phyloP scores from a whole-genome alignment of 1,140 invertebrate genomes.

The Hycleus cichorii region DNA sequence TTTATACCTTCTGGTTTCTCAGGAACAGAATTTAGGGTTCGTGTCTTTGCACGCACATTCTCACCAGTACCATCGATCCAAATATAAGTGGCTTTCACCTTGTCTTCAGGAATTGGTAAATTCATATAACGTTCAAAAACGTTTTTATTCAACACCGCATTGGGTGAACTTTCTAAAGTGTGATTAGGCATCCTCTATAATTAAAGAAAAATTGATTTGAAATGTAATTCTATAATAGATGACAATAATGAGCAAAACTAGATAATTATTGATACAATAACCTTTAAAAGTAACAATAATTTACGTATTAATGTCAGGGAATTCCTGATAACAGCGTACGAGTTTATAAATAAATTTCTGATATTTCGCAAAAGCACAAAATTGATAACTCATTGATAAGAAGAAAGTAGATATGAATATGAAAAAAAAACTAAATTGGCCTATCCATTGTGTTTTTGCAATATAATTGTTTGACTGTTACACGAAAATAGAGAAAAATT shows the following conservation, averaged over 20 bases:
- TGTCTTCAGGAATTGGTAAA: constrained; percentile 67
- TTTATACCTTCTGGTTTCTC: constrained; percentile 56
- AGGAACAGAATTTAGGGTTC: constrained; percentile 73
- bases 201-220: background rate
- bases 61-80: constrained; percentile 96
- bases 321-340: background rate
- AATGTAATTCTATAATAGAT: background rate
- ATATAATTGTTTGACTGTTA: too few relatives aligned
- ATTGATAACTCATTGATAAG: too few relatives aligned
- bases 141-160: constrained; percentile 66
- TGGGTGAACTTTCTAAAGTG: constrained; percentile 56
- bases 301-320: background rate
- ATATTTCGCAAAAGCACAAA: background rate
- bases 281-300: background rate
- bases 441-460: too few relatives aligned
- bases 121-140: constrained; percentile 65
- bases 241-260: background rate
- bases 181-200: constrained; percentile 42
- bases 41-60: constrained; percentile 78
- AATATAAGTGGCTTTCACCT: constrained; percentile 80
- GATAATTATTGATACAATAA: too few relatives aligned
- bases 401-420: too few relatives aligned
- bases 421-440: too few relatives aligned
- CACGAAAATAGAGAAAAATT: too few relatives aligned
- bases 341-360: constrained; percentile 7